Evolutionary conservation across 2,888 invertebrate species (phyloP), one percentile per base, ranked within the genome.

Genomic region (Alloplasta piceator): DNA sequence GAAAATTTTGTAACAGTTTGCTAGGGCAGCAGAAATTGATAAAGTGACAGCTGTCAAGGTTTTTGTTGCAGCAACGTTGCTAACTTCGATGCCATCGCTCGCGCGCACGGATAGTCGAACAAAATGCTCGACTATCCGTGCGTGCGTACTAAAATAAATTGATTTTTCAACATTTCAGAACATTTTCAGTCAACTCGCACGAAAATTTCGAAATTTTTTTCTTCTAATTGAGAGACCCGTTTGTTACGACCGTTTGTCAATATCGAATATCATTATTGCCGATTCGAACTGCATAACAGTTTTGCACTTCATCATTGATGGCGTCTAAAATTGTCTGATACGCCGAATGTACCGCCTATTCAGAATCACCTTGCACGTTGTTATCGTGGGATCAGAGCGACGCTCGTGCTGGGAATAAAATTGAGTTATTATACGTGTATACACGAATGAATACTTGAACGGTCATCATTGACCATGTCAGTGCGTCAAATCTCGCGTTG

Each of bases 381-480:
- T 26, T 39, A 39, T 52, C n/a, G 12, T 46, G 38, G 43, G 58
- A 48, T 36, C 58, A 36, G n/a, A 16, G 41, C 26, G 63, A 74
- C 68, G 6, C 60, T 67, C 80, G 80, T 82, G 77, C 67, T 72
- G 68, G 63, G 73, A 79, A 80, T 82, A 77, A 61, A 70, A 82
- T 82, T 61, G 66, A 81, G 74, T 58, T 52, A 77, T 70, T 14
- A 70, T 6, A 26, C 12, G 3, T 26, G 26, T 26, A 26, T 26
- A 26, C 26, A 63, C 64, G 60, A 75, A 75, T 73, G 50, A 50
- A 26, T 26, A 68, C 67, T 39, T 50, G 70, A 83, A 74, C 74
- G 58, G 60, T 75, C 55, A 66, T 56, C 16, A 71, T 80, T 81
- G 67, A 67, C 80, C 80, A 81, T 82, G 80, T 84, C 84, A 82